Conservation (phyloP, 2,113 vertebrate species). For the Xenopus tropicalis region DNA sequence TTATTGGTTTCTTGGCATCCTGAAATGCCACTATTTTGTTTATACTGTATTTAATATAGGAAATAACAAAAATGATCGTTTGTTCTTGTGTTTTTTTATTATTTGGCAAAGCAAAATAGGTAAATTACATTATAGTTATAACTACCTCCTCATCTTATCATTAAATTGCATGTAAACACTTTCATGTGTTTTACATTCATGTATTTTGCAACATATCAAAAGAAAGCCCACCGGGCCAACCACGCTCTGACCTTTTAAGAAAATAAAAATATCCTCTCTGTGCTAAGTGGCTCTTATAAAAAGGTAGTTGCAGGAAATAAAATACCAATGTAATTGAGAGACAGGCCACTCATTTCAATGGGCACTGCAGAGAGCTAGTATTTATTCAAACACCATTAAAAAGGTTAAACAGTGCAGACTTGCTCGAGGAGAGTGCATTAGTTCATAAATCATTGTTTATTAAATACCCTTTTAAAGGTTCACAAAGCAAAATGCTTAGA, state of each 20-base stretch:
- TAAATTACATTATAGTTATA: too few relatives aligned
- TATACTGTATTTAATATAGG: too few relatives aligned
- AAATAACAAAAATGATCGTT: too few relatives aligned
- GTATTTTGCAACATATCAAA: conserved; percentile 19
- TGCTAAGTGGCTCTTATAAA: conserved; percentile 40
- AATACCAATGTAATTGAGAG: conserved; percentile 43
- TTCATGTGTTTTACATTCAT: background rate
- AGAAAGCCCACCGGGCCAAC: conserved; percentile 6
- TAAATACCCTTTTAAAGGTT: conserved; percentile 48
- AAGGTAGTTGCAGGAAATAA: conserved; percentile 27
- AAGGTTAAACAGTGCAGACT: conserved; percentile 17
- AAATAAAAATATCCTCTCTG: conserved; percentile 37
- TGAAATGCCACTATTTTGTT: too few relatives aligned
- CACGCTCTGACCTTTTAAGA: conserved; percentile 26
- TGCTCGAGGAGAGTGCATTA: conserved; percentile 45
- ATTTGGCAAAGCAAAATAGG: too few relatives aligned
- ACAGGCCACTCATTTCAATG: conserved; percentile 37
- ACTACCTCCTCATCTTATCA: too few relatives aligned
- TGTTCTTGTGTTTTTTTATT: too few relatives aligned
- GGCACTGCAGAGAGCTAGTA: conserved; percentile 39
- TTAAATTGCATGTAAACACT: too few relatives aligned
- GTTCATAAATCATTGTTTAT: conserved; percentile 50
- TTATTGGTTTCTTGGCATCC: too few relatives aligned
- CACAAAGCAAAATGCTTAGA: conserved; percentile 36
- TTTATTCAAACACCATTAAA: conserved; percentile 45